Percentiles rank a stretch among this genome's conserved stretches.
Evolutionary conservation across 1,140 invertebrate genomes (phyloP).

Genomic region (Lordiphosa stackelbergi): DNA sequence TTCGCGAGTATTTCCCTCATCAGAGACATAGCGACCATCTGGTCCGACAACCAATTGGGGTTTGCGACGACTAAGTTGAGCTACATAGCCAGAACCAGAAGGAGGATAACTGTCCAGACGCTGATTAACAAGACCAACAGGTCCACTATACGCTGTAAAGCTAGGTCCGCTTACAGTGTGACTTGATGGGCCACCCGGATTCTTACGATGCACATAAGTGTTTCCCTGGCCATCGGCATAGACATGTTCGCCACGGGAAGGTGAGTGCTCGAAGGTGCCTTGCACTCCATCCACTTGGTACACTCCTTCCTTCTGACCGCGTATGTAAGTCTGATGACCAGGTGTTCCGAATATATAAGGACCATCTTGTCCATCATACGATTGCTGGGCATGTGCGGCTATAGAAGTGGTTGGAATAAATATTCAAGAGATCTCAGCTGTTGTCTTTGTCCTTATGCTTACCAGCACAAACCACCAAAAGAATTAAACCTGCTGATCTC

Average conservation of each 20-base stretch:
- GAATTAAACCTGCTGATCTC: too few relatives aligned
- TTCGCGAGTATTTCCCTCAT: not conserved
- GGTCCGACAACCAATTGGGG: not conserved
- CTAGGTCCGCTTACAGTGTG: constrained; percentile 23
- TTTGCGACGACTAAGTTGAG: too few relatives aligned
- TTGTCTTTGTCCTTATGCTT: too few relatives aligned
- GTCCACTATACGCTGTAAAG: constrained; percentile 4
- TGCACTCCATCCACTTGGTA: constrained; percentile 43
- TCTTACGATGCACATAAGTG: constrained; percentile 21
- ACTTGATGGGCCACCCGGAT: not conserved
- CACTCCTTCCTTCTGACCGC: constrained; percentile 48
- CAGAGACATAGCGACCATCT: constrained; percentile 4
- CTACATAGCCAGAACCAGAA: too few relatives aligned
- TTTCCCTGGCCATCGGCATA: constrained; percentile 39
- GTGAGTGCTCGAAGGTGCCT: constrained; percentile 47
- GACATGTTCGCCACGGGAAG: constrained; percentile 18
- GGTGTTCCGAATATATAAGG: constrained; percentile 46
- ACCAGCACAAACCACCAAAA: too few relatives aligned
- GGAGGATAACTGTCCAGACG: too few relatives aligned
- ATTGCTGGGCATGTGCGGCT: constrained; percentile 9
- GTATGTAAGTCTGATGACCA: constrained; percentile 46
- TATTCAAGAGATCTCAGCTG: too few relatives aligned
- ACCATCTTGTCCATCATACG: constrained; percentile 46
- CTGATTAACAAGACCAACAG: not conserved
- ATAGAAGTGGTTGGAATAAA: too few relatives aligned